Evolutionary conservation across 2,797 vertebrate genomes (phyloP), one percentile per base, ranked within the genome.

Genomic region (Oryzias sinensis): DNA sequence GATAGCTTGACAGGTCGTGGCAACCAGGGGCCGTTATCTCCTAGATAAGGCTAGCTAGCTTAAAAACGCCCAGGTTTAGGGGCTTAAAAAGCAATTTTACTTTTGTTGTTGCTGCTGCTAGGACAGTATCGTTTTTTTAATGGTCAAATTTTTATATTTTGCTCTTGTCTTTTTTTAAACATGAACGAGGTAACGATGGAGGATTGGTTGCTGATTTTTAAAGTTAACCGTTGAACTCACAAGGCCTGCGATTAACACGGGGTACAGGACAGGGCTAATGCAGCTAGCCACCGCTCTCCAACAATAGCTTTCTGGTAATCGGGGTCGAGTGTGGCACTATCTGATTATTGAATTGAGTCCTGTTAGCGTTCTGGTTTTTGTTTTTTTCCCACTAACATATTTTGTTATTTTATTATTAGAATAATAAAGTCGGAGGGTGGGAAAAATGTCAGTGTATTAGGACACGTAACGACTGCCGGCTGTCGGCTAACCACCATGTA

Each of bases 381-480:
- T 33, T 9, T 27, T 27, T 11, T 37, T 37, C 3, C 9, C 9
- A 37, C 2, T 13, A 13, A 11, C 9, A 13, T 37, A 11, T 33
- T 33, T 8, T 33, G 29, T 9, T 9, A 33, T 33, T 37, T 37
- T 37, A 37, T 11, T 37, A 11, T 37, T 11, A 37, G 9, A 37
- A 3, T 37, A 11, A 0, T 13, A 37, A 18, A 37, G 9, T 37
- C 4, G 9, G 29, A 9, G 9, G 3, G 9, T 2, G 9, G 9
- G 3, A 65, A 53, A 43, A 49, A 45, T 64, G 62, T 72, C 70
- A 74, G 69, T 63, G 25, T 59, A 54, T 68, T 58, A 72, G 79
- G 84, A 86, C 87, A 90, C 87, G 88, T 88, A 87, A 62, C 22
- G 66, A 70, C 83, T 84, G 76, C 72, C 55, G 67, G 57, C 56